phyloP scores from a whole-genome alignment of 2,888 invertebrate genomes.

The Mylabris sibirica region DNA sequence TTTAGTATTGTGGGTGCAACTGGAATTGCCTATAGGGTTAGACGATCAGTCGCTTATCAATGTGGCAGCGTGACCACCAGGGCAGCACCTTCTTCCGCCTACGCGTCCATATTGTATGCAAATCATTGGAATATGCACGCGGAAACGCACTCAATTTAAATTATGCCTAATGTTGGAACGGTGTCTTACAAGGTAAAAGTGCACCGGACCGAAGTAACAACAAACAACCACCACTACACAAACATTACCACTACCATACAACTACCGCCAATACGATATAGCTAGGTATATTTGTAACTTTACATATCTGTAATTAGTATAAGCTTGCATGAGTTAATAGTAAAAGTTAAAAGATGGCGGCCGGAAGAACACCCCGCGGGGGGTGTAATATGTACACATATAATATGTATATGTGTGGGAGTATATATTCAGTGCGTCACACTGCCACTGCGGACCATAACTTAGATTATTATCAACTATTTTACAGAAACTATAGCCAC shows the following conservation, averaged over 20 bases:
- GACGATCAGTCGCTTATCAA: slow-evolving; percentile 43
- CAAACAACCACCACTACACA: slow-evolving; percentile 34
- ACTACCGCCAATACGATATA: not conserved
- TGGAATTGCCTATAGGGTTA: slow-evolving; percentile 10
- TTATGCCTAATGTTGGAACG: slow-evolving; percentile 49
- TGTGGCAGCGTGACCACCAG: slow-evolving; percentile 38
- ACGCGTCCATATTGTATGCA: slow-evolving; percentile 49
- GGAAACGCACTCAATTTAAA: slow-evolving; percentile 48
- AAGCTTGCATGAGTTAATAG: slow-evolving; percentile 50
- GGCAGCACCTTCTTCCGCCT: slow-evolving; percentile 51
- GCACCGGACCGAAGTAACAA: slow-evolving; percentile 43
- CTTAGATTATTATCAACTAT: slow-evolving; percentile 57
- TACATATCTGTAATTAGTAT: slow-evolving; percentile 41
- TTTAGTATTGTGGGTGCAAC: not conserved
- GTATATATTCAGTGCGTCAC: slow-evolving; percentile 57
- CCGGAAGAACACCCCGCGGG: slow-evolving; percentile 60
- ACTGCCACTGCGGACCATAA: slow-evolving; percentile 57
- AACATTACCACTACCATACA: slow-evolving; percentile 13
- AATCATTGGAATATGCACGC: slow-evolving; percentile 49
- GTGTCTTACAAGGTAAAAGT: slow-evolving; percentile 44
- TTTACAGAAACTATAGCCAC: slow-evolving; percentile 55
- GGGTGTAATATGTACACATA: slow-evolving; percentile 56
- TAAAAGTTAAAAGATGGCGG: slow-evolving; percentile 52
- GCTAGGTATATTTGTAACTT: not conserved
- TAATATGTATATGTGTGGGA: slow-evolving; percentile 56